Evolutionary conservation across 1,140 invertebrate genomes (phyloP).

Genomic region (Drosophila rhopaloa): DNA sequence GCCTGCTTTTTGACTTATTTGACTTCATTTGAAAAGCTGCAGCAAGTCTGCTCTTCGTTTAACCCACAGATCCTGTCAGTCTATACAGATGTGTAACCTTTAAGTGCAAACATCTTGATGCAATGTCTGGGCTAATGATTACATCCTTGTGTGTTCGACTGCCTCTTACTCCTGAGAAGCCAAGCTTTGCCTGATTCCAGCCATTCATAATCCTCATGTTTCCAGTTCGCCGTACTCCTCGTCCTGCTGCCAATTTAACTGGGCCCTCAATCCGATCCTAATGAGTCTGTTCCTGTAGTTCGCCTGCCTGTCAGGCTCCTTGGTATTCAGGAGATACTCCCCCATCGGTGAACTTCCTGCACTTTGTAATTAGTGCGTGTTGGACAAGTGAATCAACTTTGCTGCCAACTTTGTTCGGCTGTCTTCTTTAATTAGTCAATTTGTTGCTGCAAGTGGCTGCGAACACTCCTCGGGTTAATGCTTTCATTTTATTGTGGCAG

Average conservation of each 20-base stretch:
- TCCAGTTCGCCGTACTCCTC: neutral
- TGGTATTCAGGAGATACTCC: neutral
- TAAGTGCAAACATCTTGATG: conserved; percentile 6
- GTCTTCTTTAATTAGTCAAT: conserved; percentile 45
- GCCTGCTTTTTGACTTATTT: no score
- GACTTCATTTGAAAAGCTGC: no score
- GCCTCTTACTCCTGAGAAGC: neutral
- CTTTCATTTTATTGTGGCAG: conserved; percentile 20
- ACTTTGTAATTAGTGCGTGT: conserved; percentile 49
- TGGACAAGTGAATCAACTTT: conserved; percentile 44
- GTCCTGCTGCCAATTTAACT: neutral
- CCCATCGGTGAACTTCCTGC: conserved; percentile 19
- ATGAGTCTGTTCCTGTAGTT: conserved; percentile 35
- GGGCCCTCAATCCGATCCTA: conserved; percentile 36
- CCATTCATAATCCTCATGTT: conserved; percentile 41
- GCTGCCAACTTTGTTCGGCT: conserved; percentile 36
- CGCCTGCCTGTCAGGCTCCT: neutral
- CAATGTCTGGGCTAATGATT: conserved; percentile 4
- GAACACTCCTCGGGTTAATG: neutral
- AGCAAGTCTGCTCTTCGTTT: no score
- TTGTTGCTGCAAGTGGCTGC: conserved; percentile 8
- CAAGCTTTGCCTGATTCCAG: neutral
- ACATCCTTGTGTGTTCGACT: neutral
- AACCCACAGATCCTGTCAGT: neutral
- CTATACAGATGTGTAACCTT: neutral